Conservation (phyloP, 2,113 vertebrate species). For the Circaetus cinerascens region DNA sequence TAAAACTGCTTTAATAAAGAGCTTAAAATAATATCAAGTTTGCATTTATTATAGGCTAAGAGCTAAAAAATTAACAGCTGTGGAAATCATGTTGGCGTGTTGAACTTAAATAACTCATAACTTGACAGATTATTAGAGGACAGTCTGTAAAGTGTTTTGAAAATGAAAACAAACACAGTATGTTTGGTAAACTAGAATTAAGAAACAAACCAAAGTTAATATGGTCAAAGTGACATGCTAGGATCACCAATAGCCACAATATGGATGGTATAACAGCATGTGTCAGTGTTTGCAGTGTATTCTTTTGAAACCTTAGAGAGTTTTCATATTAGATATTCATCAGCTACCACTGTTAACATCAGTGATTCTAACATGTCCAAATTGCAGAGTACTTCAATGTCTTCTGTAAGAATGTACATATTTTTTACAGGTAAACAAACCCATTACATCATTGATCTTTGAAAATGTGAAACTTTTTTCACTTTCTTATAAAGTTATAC, state of each 20-base stretch:
- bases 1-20: background rate
- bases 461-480: background rate
- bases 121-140: background rate
- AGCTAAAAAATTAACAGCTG: background rate
- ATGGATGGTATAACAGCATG: background rate
- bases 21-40: background rate
- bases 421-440: background rate
- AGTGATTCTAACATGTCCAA: background rate
- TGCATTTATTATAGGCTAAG: background rate
- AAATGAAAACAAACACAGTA: background rate
- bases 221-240: background rate
- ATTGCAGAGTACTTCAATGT: background rate
- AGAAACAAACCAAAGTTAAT: background rate
- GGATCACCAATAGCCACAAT: background rate
- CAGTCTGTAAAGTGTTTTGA: background rate
- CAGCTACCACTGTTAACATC: background rate
- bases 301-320: background rate
- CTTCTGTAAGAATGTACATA: background rate
- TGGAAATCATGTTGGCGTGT: background rate
- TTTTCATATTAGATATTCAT: background rate
- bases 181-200: background rate
- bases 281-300: background rate
- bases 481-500: background rate
- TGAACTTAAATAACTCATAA: background rate
- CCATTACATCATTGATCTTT: background rate